A percentile compares a stretch with the other conserved stretches of the same genome.
Evolutionary conservation across 2,888 invertebrate genomes (phyloP).

Genomic region (Nysson spinosus): DNA sequence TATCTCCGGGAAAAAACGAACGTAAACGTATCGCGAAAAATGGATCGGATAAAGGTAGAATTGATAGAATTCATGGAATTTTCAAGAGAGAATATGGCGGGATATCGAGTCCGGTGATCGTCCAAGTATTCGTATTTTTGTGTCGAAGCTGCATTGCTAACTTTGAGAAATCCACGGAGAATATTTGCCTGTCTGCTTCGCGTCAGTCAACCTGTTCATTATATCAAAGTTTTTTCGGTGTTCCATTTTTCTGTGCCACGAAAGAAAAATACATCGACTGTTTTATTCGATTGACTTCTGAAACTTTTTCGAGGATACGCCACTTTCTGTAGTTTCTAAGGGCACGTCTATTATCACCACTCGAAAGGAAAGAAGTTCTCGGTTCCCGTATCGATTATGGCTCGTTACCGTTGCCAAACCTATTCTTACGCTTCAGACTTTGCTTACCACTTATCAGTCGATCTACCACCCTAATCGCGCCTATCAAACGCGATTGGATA

Average conservation of each 20-base stretch:
- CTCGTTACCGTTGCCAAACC: conserved; percentile 23
- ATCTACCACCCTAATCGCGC: conserved; percentile 16
- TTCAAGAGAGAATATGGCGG: conserved; percentile 5
- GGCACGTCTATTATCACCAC: not conserved
- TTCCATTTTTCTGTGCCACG: conserved; percentile 3
- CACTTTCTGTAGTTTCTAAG: not conserved
- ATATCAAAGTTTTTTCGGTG: conserved; percentile 26
- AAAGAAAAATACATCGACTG: not conserved
- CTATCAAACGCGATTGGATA: conserved; percentile 9
- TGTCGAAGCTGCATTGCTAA: conserved; percentile 18
- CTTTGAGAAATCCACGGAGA: conserved; percentile 24
- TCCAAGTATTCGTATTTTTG: no score
- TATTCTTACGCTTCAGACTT: not conserved
- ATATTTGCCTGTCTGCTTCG: conserved; percentile 48
- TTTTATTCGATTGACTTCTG: not conserved
- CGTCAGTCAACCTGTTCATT: conserved; percentile 44
- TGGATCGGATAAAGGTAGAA: no score
- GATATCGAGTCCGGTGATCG: no score
- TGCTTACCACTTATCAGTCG: conserved; percentile 10
- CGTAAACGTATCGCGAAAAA: no score
- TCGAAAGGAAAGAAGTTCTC: not conserved
- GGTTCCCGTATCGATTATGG: not conserved
- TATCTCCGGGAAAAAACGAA: no score
- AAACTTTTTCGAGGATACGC: conserved; percentile 1
- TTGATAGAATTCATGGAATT: no score